Evolutionary conservation across 2,113 vertebrate genomes (phyloP).

Genomic region (Aldabrachelys gigantea): DNA sequence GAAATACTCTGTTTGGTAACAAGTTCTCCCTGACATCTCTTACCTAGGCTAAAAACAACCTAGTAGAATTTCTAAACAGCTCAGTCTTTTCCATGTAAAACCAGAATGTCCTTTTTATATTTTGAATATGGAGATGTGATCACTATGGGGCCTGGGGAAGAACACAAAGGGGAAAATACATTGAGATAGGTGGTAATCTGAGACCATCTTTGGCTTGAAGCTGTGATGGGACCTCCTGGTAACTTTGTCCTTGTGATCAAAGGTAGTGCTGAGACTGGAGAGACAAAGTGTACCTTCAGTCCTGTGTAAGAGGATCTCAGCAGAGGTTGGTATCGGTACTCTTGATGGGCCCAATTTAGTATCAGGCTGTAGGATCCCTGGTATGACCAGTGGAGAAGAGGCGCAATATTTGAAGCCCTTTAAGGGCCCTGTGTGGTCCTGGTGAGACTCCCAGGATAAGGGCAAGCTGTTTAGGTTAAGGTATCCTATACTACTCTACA

Average conservation of each 20-base stretch:
- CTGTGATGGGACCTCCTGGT: background rate
- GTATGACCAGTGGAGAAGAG: background rate
- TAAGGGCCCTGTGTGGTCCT: background rate
- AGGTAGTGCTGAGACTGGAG: background rate
- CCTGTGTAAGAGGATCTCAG: background rate
- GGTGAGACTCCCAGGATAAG: background rate
- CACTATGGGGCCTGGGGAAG: background rate
- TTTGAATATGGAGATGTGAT: background rate
- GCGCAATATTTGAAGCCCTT: background rate
- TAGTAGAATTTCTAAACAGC: background rate
- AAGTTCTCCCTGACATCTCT: background rate
- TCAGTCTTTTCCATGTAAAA: background rate
- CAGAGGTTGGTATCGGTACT: background rate
- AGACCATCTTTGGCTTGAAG: background rate
- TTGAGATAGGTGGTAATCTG: background rate
- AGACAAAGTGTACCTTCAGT: background rate
- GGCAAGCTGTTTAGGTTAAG: background rate
- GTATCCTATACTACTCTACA: background rate
- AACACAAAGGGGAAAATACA: background rate
- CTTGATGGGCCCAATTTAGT: background rate
- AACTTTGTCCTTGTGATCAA: background rate
- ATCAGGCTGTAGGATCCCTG: background rate
- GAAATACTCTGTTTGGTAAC: background rate
- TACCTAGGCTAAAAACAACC: background rate
- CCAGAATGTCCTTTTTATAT: background rate